A percentile compares a stretch with the other conserved stretches of the same genome.
Evolutionary conservation across 2,797 vertebrate genomes (phyloP).

Genomic region (Chiloscyllium punctatum): DNA sequence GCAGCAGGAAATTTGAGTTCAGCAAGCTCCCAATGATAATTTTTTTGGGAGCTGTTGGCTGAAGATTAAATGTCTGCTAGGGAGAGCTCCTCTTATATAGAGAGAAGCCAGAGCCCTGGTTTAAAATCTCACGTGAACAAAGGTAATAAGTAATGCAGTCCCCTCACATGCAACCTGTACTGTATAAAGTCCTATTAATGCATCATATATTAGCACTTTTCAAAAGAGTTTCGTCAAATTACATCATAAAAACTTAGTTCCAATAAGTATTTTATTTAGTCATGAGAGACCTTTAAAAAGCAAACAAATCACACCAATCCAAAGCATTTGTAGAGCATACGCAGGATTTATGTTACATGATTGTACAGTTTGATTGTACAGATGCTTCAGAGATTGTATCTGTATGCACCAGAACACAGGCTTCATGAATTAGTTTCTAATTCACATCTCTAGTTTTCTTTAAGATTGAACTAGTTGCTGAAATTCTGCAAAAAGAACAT

Average conservation of each 20-base stretch:
- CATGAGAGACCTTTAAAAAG: not conserved
- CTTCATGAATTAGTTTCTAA: conserved; percentile 40
- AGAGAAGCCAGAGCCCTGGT: not conserved
- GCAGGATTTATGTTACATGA: not conserved
- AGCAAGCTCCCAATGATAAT: not conserved
- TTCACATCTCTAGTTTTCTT: conserved; percentile 12
- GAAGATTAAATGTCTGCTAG: not conserved
- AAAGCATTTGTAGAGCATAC: not conserved
- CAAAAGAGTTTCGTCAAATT: not conserved
- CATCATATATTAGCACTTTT: too few relatives aligned
- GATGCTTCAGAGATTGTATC: not conserved
- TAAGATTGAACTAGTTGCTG: conserved; percentile 45
- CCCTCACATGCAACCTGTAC: not conserved
- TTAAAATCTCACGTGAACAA: not conserved
- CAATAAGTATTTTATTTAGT: conserved; percentile 29
- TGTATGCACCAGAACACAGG: too few relatives aligned
- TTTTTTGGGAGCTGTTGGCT: not conserved
- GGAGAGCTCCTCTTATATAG: not conserved
- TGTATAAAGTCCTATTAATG: not conserved
- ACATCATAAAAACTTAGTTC: not conserved
- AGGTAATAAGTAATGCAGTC: not conserved
- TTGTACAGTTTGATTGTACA: not conserved
- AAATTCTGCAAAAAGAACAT: conserved; percentile 48
- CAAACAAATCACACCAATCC: not conserved
- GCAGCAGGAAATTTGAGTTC: not conserved